Evolutionary conservation across 1,140 invertebrate genomes (phyloP).

Genomic region (Drosophila setifemur): DNA sequence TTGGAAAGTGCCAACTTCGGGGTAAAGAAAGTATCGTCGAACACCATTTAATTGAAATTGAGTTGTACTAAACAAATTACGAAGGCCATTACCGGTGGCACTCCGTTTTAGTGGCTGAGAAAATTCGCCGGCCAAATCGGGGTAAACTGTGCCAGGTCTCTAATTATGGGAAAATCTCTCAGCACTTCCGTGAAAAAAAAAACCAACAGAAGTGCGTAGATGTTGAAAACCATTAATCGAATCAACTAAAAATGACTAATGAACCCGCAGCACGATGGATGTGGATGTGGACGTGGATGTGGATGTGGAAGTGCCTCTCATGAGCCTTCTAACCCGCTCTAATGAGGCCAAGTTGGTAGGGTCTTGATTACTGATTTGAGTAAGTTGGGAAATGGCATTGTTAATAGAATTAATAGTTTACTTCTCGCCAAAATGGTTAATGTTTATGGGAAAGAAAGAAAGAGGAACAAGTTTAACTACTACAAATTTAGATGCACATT

Average conservation of each 20-base stretch:
- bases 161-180: conserved; percentile 78
- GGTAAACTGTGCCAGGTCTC: conserved; percentile 37
- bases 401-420: conserved; percentile 24
- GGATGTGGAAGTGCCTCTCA: conserved; percentile 39
- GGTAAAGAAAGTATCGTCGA: conserved; percentile 30
- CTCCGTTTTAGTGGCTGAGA: conserved; percentile 72
- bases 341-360: conserved; percentile 17
- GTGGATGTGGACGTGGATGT: too few species aligned
- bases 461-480: too few species aligned
- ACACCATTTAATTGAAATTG: conserved; percentile 68
- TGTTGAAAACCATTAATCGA: conserved; percentile 75
- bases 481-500: too few species aligned
- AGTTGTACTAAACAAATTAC: conserved; percentile 65
- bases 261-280: conserved; percentile 31
- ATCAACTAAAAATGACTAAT: conserved; percentile 76
- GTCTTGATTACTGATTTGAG: conserved; percentile 5
- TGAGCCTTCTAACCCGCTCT: conserved; percentile 23
- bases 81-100: conserved; percentile 65
- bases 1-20: conserved; percentile 57
- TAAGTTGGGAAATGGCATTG: not conserved
- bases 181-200: conserved; percentile 67
- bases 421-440: not conserved
- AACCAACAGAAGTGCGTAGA: conserved; percentile 69
- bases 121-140: conserved; percentile 64
- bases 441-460: not conserved